A percentile compares a stretch with the other conserved stretches of the same genome.
Evolutionary conservation across 2,797 vertebrate genomes (phyloP).

Genomic region (Gymnoscopelus braueri): DNA sequence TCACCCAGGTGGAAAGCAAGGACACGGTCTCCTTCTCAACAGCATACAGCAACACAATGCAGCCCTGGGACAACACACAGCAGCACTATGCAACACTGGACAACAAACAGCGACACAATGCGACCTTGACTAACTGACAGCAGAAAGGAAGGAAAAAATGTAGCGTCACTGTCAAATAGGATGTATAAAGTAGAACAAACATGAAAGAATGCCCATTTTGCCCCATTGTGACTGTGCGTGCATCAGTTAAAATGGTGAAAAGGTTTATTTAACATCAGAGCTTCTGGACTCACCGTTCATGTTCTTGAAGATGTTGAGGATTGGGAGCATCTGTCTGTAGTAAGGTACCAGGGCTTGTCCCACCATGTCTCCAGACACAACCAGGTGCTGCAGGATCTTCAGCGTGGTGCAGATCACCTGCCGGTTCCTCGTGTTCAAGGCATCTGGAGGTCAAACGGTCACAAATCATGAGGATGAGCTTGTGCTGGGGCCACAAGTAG

Average conservation of each 20-base stretch:
- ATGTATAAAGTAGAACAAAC: constrained; percentile 40
- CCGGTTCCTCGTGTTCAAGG: constrained; percentile 90
- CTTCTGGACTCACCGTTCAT: constrained; percentile 87
- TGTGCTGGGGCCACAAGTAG: too few relatives aligned
- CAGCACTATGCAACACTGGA: constrained; percentile 48
- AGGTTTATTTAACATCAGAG: neutral
- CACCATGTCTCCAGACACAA: constrained; percentile 87
- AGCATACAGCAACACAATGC: constrained; percentile 41
- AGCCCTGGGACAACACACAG: constrained; percentile 28
- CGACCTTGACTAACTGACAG: constrained; percentile 52
- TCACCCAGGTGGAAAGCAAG: constrained; percentile 64
- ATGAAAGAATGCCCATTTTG: constrained; percentile 1
- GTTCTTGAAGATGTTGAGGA: constrained; percentile 95
- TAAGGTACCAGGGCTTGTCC: constrained; percentile 89
- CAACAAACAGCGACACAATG: constrained; percentile 42
- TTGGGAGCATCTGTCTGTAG: constrained; percentile 92
- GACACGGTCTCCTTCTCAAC: constrained; percentile 57
- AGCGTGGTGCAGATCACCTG: constrained; percentile 91
- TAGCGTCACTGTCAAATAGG: constrained; percentile 53
- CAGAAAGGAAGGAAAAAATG: constrained; percentile 49
- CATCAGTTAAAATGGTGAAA: too few relatives aligned
- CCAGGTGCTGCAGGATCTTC: constrained; percentile 93
- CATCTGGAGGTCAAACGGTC: constrained; percentile 75
- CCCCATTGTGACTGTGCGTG: too few relatives aligned
- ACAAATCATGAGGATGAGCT: constrained; percentile 11